phyloP scores from a whole-genome alignment of 2,797 vertebrate species.

The Eulemur mongoz region DNA sequence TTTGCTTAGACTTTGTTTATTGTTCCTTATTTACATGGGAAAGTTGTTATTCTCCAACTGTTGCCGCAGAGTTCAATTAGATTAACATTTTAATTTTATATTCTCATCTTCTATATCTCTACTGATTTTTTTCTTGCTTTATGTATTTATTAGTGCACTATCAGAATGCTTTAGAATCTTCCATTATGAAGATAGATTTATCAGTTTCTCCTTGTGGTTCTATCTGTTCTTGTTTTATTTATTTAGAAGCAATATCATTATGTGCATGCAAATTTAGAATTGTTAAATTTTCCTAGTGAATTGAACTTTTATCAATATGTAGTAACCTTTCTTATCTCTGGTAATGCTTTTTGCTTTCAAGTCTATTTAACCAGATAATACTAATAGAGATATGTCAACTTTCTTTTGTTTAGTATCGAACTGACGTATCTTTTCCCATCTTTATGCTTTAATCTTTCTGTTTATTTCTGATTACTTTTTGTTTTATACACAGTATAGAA shows the following conservation, averaged over 20 bases:
- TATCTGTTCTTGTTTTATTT: slow-evolving; percentile 8
- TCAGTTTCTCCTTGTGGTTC: background rate
- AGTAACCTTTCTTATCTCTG: background rate
- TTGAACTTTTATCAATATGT: background rate
- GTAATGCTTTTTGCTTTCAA: background rate
- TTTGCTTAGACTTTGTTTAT: slow-evolving; percentile 42
- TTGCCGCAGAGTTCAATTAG: slow-evolving; percentile 13
- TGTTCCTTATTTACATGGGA: slow-evolving; percentile 31
- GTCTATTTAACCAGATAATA: background rate
- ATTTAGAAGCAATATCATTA: slow-evolving; percentile 11
- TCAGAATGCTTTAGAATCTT: background rate
- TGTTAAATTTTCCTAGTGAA: background rate
- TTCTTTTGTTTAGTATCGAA: background rate
- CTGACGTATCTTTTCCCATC: background rate
- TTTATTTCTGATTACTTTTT: background rate
- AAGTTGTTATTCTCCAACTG: background rate
- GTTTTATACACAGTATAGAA: background rate
- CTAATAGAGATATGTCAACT: background rate
- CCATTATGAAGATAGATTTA: background rate
- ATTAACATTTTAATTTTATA: slow-evolving; percentile 19
- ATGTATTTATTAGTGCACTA: background rate
- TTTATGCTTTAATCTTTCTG: background rate
- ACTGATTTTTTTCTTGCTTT: background rate
- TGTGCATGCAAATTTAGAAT: background rate
- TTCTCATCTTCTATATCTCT: background rate